Percentiles rank a stretch among this genome's conserved stretches.
Conservation (phyloP, 2,113 vertebrate species). For the Hippocampus zosterae region DNA sequence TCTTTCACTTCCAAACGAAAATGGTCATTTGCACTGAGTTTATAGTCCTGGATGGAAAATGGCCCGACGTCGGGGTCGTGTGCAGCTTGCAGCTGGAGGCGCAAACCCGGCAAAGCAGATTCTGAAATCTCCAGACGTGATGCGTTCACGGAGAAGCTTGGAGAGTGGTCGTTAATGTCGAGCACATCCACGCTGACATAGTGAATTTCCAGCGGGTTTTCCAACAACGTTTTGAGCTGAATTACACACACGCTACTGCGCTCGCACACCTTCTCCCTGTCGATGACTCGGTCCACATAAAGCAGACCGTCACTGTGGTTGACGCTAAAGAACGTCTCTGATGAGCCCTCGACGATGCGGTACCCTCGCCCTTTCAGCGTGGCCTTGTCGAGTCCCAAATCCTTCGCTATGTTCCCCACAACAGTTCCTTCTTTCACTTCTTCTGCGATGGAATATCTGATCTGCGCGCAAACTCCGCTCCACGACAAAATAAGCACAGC, state of each 20-base stretch:
- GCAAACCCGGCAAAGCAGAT: conserved; percentile 50
- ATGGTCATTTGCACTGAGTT: conserved; percentile 56
- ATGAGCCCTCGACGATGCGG: conserved; percentile 57
- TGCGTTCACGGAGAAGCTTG: conserved; percentile 46
- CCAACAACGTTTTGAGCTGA: conserved; percentile 60
- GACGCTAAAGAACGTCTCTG: conserved; percentile 48
- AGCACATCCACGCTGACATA: conserved; percentile 73
- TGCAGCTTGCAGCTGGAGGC: conserved; percentile 66
- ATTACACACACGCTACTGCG: conserved; percentile 58
- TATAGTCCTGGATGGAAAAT: conserved; percentile 71
- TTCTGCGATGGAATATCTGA: conserved; percentile 66
- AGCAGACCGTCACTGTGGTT: conserved; percentile 59
- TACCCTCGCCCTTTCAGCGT: conserved; percentile 46
- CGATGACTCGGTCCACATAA: conserved; percentile 55
- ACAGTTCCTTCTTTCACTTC: conserved; percentile 58
- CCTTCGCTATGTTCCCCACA: conserved; percentile 65
- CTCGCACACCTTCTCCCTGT: conserved; percentile 60
- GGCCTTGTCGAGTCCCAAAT: conserved; percentile 60
- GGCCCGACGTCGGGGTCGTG: conserved; percentile 68
- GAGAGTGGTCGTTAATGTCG: conserved; percentile 79
- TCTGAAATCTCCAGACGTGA: conserved; percentile 66
- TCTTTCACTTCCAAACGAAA: conserved; percentile 63
- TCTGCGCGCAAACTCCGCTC: conserved; percentile 42
- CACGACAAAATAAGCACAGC: conserved; percentile 8
- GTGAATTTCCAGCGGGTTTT: conserved; percentile 76